Evolutionary conservation across 1,140 invertebrate genomes (phyloP), one percentile per base, ranked within the genome.

Genomic region (Megathymus violae): DNA sequence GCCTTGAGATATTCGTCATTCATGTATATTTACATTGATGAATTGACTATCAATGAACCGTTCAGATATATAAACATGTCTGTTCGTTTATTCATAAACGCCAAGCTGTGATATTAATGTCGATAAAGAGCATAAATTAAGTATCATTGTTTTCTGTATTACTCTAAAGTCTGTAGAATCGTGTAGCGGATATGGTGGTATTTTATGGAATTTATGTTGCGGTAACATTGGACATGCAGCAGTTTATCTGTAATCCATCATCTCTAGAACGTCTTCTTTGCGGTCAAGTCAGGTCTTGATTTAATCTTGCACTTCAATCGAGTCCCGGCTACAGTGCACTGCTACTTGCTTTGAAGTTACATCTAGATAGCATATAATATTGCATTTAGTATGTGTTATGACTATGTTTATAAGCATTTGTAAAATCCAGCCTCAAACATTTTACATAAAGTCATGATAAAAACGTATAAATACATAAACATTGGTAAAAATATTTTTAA

Each of bases 291-390:
- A 56, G 40, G 40, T 56, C 40, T 56, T 56, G 52, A 56, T 56
- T 56, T 56, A 43, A 56, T 56, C 52, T 44, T 10, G 25, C 6
- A 56, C 52, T 56, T 56, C 52, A 56, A 56, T 56, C 38, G 31
- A 54, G 13, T 6, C 22, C 52, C 52, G 52, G 44, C 52, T 31
- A 16, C 13, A 54, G 13, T 43, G 40, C 51, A 43, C 38, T 43
- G 52, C 52, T 56, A 56, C 52, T 56, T 56, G 19, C 41, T 56
- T 56, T 43, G 52, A 56, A 56, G 52, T 56, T 40, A 56, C 52
- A 43, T 56, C 52, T 16, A 31, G 52, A 56, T 56, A 44, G 10
- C 41, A 40, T 22, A 27, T 56, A 56, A 56, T 56, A 44, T 56
- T 56, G 52, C 19, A 14, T 56, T 56, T 31, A 44, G 25, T 56